Evolutionary conservation across 2,113 vertebrate genomes (phyloP), one percentile per base, ranked within the genome.

Genomic region (Thalassarche chlororhynchos): DNA sequence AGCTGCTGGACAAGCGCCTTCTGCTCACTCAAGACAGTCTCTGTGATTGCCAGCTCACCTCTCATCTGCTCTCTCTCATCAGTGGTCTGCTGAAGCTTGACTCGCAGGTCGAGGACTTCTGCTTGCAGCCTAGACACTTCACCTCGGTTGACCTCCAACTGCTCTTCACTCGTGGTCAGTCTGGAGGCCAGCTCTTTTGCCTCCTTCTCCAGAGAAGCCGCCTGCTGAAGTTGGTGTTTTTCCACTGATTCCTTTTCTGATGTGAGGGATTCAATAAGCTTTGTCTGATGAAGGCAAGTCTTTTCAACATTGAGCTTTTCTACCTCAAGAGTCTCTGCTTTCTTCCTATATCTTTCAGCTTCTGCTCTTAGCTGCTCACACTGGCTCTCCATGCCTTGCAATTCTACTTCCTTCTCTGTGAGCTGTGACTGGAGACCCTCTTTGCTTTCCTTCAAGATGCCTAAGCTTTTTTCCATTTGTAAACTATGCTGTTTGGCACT

Each of bases 1-100:
- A 99, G 98, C 70, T 99, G 99, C 90, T 99, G 98, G 14, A 98
- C 97, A 44, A 99, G 97, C 1, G 16, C 66, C 57, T 98, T 98
- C 57, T 99, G 98, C 91, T 99, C 99, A 32, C 97, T 96, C 76
- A 98, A 90, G 66, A 98, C 97, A 24, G 97, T 80, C 89, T 98
- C 98, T 0, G 98, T 92, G 87, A 99, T 95, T 40, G 98, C 97
- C 91, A 99, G 98, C 85, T 99, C 97, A 36, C 98, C 97, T 97
- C 98, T 98, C 40, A 97, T 89, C 95, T 98, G 99, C 88, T 99
- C 98, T 46, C 66, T 98, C 86, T 99, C 98, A 44, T 98, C 98
- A 23, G 95, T 79, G 23, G 97, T 95, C 40, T 97, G 95, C 60
- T 98, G 97, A 34, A 99, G 98, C 89, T 98, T 98, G 77, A 98